A percentile compares a stretch with the other conserved stretches of the same genome.
Conservation (phyloP, 2,113 vertebrate genomes). For the Dasyornis broadbenti region DNA sequence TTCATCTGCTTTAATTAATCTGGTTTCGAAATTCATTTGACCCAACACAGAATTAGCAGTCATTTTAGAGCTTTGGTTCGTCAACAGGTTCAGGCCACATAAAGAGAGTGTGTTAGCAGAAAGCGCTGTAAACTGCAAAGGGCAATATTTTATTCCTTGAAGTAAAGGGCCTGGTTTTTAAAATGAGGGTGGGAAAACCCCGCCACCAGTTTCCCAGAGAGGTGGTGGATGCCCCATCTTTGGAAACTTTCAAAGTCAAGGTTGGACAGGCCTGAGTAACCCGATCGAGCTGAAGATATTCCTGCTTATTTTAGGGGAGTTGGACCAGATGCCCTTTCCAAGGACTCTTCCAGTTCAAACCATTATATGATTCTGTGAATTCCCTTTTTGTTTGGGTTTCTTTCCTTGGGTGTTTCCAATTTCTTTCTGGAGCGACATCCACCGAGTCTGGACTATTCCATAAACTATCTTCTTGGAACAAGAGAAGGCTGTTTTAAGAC, state of each 20-base stretch:
- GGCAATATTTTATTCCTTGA: slow-evolving; percentile 7
- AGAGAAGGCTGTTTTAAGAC: neutral
- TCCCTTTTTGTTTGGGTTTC: neutral
- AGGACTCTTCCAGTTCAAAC: neutral
- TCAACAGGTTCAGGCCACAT: slow-evolving; percentile 53
- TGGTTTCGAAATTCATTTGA: slow-evolving; percentile 71
- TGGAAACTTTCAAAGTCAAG: neutral
- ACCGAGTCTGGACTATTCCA: neutral
- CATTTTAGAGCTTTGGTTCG: slow-evolving; percentile 59
- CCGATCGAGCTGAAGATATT: neutral
- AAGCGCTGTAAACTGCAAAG: slow-evolving; percentile 11
- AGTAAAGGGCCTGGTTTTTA: neutral
- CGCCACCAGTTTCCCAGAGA: neutral
- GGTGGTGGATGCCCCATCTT: neutral
- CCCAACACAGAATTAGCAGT: slow-evolving; percentile 69
- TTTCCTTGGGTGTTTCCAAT: neutral
- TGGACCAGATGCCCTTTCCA: neutral
- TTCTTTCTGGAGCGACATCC: neutral
- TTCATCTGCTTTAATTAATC: slow-evolving; percentile 74
- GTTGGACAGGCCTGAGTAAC: neutral
- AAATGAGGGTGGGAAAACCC: neutral
- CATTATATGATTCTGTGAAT: neutral
- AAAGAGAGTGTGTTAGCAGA: neutral
- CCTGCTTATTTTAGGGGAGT: neutral
- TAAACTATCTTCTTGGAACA: neutral